Base-by-base conservation (phyloP, 2,888 invertebrate species). In the Polydesmus complanatus region DNA sequence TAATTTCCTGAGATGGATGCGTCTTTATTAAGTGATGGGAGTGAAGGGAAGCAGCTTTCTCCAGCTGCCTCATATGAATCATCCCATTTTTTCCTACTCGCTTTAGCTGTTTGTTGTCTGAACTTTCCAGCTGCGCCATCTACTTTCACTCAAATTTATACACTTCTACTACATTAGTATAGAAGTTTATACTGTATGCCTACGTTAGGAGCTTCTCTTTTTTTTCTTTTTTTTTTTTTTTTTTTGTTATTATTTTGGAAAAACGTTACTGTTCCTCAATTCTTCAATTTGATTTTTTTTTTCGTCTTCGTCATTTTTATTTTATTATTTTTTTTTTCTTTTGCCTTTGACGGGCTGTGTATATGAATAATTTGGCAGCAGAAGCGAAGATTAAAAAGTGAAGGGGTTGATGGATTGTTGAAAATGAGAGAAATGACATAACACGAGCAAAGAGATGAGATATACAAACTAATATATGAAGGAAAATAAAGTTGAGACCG, bases 81-180 rank as follows among this genome's bases (percentile, higher is more conserved):
- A 49, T 49, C 55, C 27, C 19, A 27, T 55, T 55, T n/a, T n/a
- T n/a, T n/a, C n/a, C n/a, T n/a, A n/a, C n/a, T n/a, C n/a, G n/a
- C n/a, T n/a, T 5, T 48, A 26, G n/a, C 48, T 56, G 23, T 19
- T 48, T 48, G 22, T 56, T 23, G 56, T 56, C 48, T 56, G 18
- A 47, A 48, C 19, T 56, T 18, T 56, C 56, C 56, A 23, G 56
- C 56, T 23, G 56, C 49, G 11, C 48, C n/a, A n/a, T n/a, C n/a
- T n/a, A n/a, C n/a, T n/a, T n/a, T n/a, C n/a, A n/a, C n/a, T n/a
- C n/a, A n/a, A n/a, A n/a, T 37, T 14, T 37, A 14, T 37, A 37
- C 37, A 37, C 37, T 8, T 37, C 37, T 37, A 37, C 37, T 8
- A 5, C 37, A 8, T 37, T 37, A 8, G 5, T 8, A 8, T 37